Base-by-base conservation (phyloP, 2,113 vertebrate species). In the Hemicordylus capensis region DNA sequence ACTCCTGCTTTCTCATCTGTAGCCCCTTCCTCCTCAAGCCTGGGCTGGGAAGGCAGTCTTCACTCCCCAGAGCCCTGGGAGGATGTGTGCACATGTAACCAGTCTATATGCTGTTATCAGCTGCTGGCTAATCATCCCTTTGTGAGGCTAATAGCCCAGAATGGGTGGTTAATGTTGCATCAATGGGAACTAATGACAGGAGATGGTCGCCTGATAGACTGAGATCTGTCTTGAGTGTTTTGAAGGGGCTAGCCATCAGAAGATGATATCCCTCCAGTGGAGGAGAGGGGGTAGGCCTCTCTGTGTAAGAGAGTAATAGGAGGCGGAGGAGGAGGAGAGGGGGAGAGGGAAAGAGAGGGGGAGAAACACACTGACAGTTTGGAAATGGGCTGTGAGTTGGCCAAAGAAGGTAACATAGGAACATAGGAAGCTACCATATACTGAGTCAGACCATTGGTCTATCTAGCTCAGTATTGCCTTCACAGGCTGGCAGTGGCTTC, bases 221-320 rank as follows among this genome's bases (percentile, higher is more conserved):
- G 58, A 22, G 11, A 59, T 59, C 17, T 28, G 8, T 63, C 61
- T 69, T 37, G 66, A 39, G 34, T 22, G 34, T 69, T 69, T 39
- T 20, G 37, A 69, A 39, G 15, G 19, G 7, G 37, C 19, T 22
- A 22, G 66, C 19, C 19, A 6, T 69, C 22, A 20, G 5, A 69
- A 39, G 19, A 19, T 39, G 66, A 37, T 19, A 39, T 6, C 39
- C 66, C 34, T 69, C 6, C 19, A 20, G 34, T 19, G 20, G 19
- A 39, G 0, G n/a, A 58, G 31, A 2, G 19, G 3, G 19, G 6
- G 0, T 1, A 69, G 22, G n/a, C n/a, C n/a, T n/a, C n/a, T n/a
- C n/a, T n/a, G n/a, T n/a, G n/a, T n/a, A n/a, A n/a, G n/a, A 59
- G 46, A 58, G 70, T 14, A 48, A 28, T 37, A 7, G 59, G n/a